Conservation (phyloP, 2,888 invertebrate species). For the Sinopyrophorus schimmeli region DNA sequence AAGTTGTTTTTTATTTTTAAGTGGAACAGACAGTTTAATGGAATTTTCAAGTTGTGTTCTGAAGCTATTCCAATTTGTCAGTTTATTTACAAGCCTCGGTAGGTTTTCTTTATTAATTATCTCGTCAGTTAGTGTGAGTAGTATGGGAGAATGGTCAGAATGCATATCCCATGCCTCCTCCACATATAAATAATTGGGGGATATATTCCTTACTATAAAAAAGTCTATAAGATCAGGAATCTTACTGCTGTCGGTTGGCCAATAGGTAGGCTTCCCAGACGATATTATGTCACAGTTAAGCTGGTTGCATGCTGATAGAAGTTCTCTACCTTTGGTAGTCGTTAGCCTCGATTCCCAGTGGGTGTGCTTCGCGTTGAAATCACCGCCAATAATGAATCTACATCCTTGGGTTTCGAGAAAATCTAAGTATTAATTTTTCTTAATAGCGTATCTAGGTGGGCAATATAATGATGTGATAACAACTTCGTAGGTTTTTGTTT, state of each 20-base stretch:
- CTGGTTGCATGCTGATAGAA: neutral
- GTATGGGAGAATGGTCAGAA: neutral
- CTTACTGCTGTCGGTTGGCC: neutral
- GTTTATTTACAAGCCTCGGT: neutral
- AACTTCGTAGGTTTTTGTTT: too few relatives aligned
- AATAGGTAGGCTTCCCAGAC: neutral
- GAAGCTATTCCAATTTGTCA: slow-evolving; percentile 11
- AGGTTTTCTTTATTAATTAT: slow-evolving; percentile 1
- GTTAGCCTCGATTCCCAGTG: too few relatives aligned
- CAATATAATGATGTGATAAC: too few relatives aligned
- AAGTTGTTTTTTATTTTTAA: slow-evolving; percentile 1
- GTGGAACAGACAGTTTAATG: slow-evolving; percentile 5
- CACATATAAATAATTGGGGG: neutral
- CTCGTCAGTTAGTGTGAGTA: neutral
- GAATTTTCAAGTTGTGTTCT: slow-evolving; percentile 9
- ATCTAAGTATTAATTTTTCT: too few relatives aligned
- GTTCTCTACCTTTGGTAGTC: too few relatives aligned
- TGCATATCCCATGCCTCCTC: slow-evolving; percentile 1
- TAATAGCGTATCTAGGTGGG: too few relatives aligned
- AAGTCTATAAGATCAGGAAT: neutral
- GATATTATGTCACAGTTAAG: neutral
- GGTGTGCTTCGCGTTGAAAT: too few relatives aligned
- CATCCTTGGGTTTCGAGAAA: too few relatives aligned
- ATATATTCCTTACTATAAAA: neutral
- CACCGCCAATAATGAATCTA: too few relatives aligned